phyloP scores from a whole-genome alignment of 2,888 invertebrate genomes.

The Drosophila mulleri region DNA sequence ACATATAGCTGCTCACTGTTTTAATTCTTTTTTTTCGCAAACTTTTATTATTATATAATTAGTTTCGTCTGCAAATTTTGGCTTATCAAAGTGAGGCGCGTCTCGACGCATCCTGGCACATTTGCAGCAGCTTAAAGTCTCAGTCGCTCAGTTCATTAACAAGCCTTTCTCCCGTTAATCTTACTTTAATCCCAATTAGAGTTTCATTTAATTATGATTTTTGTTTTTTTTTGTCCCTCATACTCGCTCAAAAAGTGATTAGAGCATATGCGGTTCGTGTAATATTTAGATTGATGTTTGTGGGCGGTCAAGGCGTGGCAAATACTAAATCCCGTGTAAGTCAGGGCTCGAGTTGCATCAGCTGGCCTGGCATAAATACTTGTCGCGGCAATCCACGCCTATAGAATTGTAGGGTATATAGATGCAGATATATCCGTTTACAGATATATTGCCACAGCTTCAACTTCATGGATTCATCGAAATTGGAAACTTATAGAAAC shows the following conservation, averaged over 20 bases:
- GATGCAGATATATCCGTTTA: too few relatives aligned
- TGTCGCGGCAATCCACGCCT: too few relatives aligned
- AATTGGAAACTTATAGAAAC: neutral
- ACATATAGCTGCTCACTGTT: neutral
- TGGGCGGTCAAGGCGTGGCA: too few relatives aligned
- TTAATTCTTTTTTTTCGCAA: too few relatives aligned
- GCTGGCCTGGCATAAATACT: too few relatives aligned
- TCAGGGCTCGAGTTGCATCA: too few relatives aligned
- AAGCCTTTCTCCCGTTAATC: neutral
- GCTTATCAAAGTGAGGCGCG: neutral
- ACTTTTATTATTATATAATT: too few relatives aligned
- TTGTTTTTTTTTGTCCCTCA: neutral
- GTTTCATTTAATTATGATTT: constrained; percentile 11
- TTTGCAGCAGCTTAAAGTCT: neutral
- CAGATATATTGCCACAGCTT: neutral
- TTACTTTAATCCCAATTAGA: constrained; percentile 4
- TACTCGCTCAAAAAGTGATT: too few relatives aligned
- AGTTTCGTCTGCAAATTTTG: neutral
- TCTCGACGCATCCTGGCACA: neutral
- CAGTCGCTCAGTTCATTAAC: neutral
- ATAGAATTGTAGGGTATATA: neutral
- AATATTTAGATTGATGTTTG: neutral
- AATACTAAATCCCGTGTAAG: too few relatives aligned
- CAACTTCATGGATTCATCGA: too few relatives aligned
- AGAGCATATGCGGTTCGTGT: neutral